Evolutionary conservation across 2,113 vertebrate genomes (phyloP).

Genomic region (Panthera uncia): DNA sequence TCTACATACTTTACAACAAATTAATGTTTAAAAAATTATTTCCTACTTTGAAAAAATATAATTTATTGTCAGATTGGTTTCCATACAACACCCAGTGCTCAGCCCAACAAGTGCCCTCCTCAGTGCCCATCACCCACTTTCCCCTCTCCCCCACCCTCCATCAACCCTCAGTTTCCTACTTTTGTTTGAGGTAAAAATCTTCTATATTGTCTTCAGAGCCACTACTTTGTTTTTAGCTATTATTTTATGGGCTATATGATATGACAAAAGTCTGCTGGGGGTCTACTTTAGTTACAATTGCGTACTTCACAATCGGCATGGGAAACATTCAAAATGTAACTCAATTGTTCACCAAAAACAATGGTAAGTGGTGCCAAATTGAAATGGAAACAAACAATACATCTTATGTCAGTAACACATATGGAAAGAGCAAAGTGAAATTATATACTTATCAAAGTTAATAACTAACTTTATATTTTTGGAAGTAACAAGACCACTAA

Average conservation of each 20-base stretch:
- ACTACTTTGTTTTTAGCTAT: not conserved
- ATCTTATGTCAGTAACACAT: slow-evolving; percentile 51
- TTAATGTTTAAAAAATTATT: slow-evolving; percentile 16
- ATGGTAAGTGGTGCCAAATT: slow-evolving; percentile 47
- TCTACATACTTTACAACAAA: not conserved
- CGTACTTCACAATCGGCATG: slow-evolving; percentile 30
- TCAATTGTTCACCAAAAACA: slow-evolving; percentile 51
- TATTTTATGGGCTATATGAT: not conserved
- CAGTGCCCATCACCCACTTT: no score
- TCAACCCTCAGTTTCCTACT: no score
- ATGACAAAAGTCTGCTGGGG: not conserved
- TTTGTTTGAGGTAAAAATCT: not conserved
- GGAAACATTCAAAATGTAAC: slow-evolving; percentile 59
- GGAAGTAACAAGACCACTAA: slow-evolving; percentile 51
- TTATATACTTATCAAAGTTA: slow-evolving; percentile 66
- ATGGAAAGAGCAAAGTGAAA: slow-evolving; percentile 62
- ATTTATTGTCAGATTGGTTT: no score
- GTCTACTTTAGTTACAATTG: not conserved
- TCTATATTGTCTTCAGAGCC: not conserved
- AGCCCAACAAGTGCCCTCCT: no score
- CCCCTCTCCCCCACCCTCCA: no score
- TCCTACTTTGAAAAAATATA: not conserved
- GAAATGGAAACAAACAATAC: slow-evolving; percentile 62
- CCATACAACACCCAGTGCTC: no score
- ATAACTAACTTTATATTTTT: slow-evolving; percentile 63